Percentiles rank a stretch among this genome's conserved stretches.
Conservation (phyloP, 2,113 vertebrate species). For the Oryzias curvinotus region DNA sequence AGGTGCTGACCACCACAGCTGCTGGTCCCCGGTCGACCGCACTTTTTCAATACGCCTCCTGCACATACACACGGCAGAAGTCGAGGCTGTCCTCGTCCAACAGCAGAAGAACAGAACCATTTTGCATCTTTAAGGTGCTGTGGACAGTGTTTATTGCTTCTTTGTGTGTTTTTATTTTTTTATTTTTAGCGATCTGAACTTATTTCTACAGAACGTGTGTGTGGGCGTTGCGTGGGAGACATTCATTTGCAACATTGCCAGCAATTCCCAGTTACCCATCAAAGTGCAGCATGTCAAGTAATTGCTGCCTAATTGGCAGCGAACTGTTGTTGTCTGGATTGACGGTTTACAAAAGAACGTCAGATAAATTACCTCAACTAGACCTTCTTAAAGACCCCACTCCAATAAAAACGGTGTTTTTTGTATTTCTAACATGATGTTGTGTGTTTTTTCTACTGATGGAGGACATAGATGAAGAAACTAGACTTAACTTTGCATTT, state of each 20-base stretch:
- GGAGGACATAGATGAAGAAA: too few relatives aligned
- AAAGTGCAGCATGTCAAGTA: constrained; percentile 52
- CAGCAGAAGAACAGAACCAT: constrained; percentile 71
- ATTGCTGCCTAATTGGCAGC: constrained; percentile 73
- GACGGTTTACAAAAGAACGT: constrained; percentile 44
- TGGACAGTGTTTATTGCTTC: constrained; percentile 8
- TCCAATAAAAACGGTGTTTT: too few relatives aligned
- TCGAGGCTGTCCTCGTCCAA: constrained; percentile 21
- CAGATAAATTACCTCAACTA: neutral
- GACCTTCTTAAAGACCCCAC: constrained; percentile 2
- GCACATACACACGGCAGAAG: constrained; percentile 83
- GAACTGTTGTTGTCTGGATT: constrained; percentile 69
- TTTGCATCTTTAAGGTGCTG: constrained; percentile 72
- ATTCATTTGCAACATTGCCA: constrained; percentile 40
- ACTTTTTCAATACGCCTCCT: constrained; percentile 73
- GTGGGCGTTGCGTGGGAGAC: constrained; percentile 27
- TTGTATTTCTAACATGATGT: too few relatives aligned
- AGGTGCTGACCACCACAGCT: constrained; percentile 74
- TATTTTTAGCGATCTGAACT: constrained; percentile 20
- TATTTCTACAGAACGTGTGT: constrained; percentile 10
- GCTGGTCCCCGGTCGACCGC: constrained; percentile 77
- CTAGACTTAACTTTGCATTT: too few relatives aligned
- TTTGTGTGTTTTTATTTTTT: constrained; percentile 13
- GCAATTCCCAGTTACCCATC: constrained; percentile 51
- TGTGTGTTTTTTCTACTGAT: too few relatives aligned